Evolutionary conservation across 2,888 invertebrate genomes (phyloP), one percentile per base, ranked within the genome.

Genomic region (Vanessa cardui): DNA sequence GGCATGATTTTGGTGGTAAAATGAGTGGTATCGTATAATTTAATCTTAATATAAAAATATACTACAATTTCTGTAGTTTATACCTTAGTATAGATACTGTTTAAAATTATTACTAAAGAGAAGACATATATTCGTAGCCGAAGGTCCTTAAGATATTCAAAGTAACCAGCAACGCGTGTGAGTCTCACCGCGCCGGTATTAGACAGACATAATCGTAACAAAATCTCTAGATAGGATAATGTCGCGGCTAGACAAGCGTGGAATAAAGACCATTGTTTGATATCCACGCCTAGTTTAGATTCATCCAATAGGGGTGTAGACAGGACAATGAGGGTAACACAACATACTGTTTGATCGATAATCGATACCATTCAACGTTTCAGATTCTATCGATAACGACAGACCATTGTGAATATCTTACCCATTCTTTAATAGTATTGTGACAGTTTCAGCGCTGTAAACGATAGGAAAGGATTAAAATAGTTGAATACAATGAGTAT

Each of bases 281-380:
- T 80, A 80, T 82, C 77, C 79, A 80, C 83, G 86, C 84, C 87
- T 86, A 84, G 82, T 83, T 84, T 82, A 83, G 77, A 79, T 76
- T 78, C 39, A 39, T 39, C 75, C 76, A 74, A 79, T 80, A 83
- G 85, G 86, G 86, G 82, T 85, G 85, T 68, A 76, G 91, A 91
- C 91, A 90, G 88, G 78, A 90, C 91, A 92, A 92, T 92, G 87
- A 86, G 85, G 84, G 86, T 83, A 85, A 86, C 85, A 84, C 78
- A 79, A 80, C 80, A 77, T 74, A 80, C 77, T 76, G 77, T 77
- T 70, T 73, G 77, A 83, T 83, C 81, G 80, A 81, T 81, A 81
- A 83, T 86, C 88, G 85, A 86, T 86, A 81, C 77, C 81, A 84
- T 86, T 87, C 81, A 82, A 74, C 79, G 81, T 83, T 86, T 86